Percentiles rank a stretch among this genome's conserved stretches.
phyloP scores from a whole-genome alignment of 2,113 vertebrate genomes.

The Lepisosteus osseus region DNA sequence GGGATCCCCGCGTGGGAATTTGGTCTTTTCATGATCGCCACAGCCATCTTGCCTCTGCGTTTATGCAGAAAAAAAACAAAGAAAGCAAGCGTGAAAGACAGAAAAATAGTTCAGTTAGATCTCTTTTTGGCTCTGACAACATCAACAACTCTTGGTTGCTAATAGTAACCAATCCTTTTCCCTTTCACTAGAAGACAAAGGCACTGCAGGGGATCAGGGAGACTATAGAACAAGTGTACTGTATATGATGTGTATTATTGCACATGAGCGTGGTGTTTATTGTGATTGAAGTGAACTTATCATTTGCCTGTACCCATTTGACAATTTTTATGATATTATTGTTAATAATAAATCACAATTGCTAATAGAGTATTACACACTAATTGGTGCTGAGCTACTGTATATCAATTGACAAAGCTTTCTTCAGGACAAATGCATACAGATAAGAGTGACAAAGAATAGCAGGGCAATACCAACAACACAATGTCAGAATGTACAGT shows the following conservation, averaged over 20 bases:
- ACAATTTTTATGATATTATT: too few species aligned
- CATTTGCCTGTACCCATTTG: too few species aligned
- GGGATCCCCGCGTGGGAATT: slow-evolving; percentile 6
- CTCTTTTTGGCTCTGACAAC: background rate
- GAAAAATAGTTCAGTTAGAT: too few species aligned
- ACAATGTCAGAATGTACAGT: too few species aligned
- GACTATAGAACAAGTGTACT: background rate
- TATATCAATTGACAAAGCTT: too few species aligned
- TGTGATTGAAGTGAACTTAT: background rate
- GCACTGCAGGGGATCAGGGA: slow-evolving; percentile 3
- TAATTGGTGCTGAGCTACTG: too few species aligned
- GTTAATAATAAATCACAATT: too few species aligned
- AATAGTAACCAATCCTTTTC: slow-evolving; percentile 10
- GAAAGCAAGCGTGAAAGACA: too few species aligned
- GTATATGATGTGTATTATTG: background rate
- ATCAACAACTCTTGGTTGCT: slow-evolving; percentile 28
- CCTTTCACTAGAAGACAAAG: background rate
- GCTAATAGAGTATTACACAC: too few species aligned
- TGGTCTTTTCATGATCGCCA: background rate
- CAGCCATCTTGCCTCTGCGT: slow-evolving; percentile 17
- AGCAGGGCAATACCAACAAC: too few species aligned
- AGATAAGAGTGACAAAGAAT: too few species aligned
- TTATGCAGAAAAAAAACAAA: background rate
- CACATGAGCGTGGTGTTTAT: background rate
- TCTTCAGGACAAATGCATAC: too few species aligned